Conservation (phyloP, 1,140 invertebrate genomes). For the Lucilia cuprina region DNA sequence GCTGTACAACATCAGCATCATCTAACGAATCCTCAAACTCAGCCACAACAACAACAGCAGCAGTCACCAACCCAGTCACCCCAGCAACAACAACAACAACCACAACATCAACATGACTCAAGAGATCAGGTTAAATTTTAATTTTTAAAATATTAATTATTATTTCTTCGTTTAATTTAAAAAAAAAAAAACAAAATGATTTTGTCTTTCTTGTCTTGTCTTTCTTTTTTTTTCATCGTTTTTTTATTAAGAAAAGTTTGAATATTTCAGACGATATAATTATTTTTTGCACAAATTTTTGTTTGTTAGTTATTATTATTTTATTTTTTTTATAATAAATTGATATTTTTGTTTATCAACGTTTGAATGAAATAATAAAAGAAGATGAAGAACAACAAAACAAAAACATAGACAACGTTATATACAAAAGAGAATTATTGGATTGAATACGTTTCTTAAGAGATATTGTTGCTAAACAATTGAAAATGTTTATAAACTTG, state of each 20-base stretch:
- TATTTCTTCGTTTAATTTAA: background rate
- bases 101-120: conserved; percentile 23
- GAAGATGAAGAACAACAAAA: background rate
- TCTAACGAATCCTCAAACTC: conserved; percentile 2
- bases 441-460: background rate
- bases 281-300: background rate
- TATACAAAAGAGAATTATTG: background rate
- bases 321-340: conserved; percentile 25
- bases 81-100: conserved; percentile 2
- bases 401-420: background rate
- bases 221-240: background rate
- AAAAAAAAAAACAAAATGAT: background rate
- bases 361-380: conserved; percentile 6
- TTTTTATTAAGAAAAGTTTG: background rate
- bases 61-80: background rate
- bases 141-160: background rate
- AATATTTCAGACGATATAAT: conserved; percentile 8
- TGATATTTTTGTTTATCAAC: conserved; percentile 33
- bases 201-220: background rate
- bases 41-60: background rate
- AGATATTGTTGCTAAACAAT: background rate
- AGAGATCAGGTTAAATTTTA: conserved; percentile 33
- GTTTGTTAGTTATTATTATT: background rate
- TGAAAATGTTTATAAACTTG: background rate
- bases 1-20: background rate